Percentiles rank a stretch among this genome's conserved stretches.
phyloP scores from a whole-genome alignment of 1,140 invertebrate species.

The Mercenaria mercenaria region DNA sequence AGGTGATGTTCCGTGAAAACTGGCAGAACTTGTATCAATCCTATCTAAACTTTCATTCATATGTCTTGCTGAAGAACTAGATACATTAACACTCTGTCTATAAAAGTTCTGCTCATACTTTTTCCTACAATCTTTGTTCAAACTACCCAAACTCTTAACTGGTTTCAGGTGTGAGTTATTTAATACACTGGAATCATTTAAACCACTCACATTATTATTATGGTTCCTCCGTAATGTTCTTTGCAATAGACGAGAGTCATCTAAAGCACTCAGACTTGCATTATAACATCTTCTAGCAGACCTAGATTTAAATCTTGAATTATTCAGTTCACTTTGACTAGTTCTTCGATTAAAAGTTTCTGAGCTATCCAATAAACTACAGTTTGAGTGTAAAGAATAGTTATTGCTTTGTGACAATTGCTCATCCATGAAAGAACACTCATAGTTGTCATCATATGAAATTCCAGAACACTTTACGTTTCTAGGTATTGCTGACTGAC shows the following conservation, averaged over 20 bases:
- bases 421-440: not conserved
- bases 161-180: not conserved
- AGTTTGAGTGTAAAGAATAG: not conserved
- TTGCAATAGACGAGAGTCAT: slow-evolving; percentile 8
- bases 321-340: not conserved
- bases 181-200: not conserved
- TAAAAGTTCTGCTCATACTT: not conserved
- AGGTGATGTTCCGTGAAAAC: not conserved
- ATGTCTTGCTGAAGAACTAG: not conserved
- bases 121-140: not conserved
- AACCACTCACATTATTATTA: not conserved
- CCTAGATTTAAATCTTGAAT: not conserved
- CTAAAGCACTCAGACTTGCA: not conserved
- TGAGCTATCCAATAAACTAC: not conserved
- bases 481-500: not conserved
- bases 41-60: not conserved
- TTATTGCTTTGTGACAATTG: not conserved
- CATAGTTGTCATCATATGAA: not conserved
- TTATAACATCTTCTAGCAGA: not conserved
- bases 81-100: not conserved
- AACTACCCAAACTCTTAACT: not conserved
- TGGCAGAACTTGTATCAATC: not conserved
- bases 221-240: not conserved
- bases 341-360: not conserved
- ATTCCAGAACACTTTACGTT: not conserved